Evolutionary conservation across 2,113 vertebrate species (phyloP), one percentile per base, ranked within the genome.

Genomic region (Rhinogobius similis): DNA sequence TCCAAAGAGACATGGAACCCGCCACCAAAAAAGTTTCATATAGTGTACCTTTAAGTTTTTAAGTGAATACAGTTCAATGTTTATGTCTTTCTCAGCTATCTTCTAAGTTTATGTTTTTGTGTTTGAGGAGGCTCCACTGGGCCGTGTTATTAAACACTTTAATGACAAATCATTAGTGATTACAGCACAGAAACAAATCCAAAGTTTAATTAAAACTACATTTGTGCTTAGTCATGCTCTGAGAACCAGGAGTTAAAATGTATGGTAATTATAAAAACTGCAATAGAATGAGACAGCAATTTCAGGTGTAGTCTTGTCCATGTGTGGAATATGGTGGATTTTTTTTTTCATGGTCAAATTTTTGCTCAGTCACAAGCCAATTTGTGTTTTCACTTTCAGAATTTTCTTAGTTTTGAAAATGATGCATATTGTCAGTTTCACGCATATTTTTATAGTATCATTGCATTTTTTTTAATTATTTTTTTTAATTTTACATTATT

Each of bases 181-280:
- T 13, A 16, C 71, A 48, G 59, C 16, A 64, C 18, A 61, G 13
- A 65, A 39, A 62, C 26, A 16, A 39, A 11, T 53, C n/a, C 11
- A 50, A 56, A 23, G 18, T 68, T 81, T 50, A 48, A 62, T 70
- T 76, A 55, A 59, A 76, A 69, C 2, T 18, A 9, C 43, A 16
- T 70, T 36, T 59, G 43, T 50, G 53, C 13, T 44, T 71, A 68
- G 46, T 65, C 29, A 44, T 14, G 32, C 38, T 66, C 14, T 38
- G 44, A 65, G 64, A 0, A 1, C 5, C 50, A 32, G 65, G 56
- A 59, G 70, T 77, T 63, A 80, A 71, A 66, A 16, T n/a, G 27
- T n/a, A 20, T 61, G 13, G 27, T 36, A 5, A 36, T 36, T 36
- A 7, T 36, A 1, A 18, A 20, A 2, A 61, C 29, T n/a, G 58